phyloP scores from a whole-genome alignment of 2,113 vertebrate species.

The Fukomys damarensis region DNA sequence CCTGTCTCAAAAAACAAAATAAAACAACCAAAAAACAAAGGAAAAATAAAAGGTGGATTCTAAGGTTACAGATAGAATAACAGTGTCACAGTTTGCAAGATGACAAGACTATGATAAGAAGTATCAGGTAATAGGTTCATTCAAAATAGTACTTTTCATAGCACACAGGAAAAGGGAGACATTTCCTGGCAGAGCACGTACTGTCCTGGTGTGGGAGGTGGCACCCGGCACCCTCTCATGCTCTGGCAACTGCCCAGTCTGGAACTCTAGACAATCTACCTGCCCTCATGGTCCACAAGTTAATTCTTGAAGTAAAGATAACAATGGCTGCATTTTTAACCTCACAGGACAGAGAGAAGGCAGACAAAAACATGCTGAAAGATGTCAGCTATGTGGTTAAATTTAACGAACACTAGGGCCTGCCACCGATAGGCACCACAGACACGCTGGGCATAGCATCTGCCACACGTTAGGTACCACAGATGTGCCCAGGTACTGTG shows the following conservation, averaged over 20 bases:
- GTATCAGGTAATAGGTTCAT: neutral
- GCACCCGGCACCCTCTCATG: neutral
- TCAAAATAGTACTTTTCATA: neutral
- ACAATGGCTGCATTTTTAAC: too few relatives aligned
- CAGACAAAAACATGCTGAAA: neutral
- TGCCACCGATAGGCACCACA: neutral
- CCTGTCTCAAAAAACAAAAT: neutral
- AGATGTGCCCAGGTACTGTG: too few relatives aligned
- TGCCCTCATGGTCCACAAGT: neutral
- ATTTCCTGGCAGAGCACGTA: neutral
- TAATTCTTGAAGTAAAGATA: neutral
- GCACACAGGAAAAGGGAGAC: neutral
- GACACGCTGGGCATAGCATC: neutral
- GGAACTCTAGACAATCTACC: neutral
- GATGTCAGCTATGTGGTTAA: too few relatives aligned
- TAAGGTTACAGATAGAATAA: neutral
- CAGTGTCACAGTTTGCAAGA: neutral
- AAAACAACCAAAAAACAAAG: neutral
- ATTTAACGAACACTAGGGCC: rapidly evolving
- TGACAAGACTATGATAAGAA: neutral
- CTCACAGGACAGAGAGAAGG: neutral
- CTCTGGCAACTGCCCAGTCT: neutral
- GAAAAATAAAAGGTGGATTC: neutral
- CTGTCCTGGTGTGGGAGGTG: neutral
- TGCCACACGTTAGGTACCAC: too few relatives aligned